phyloP scores from a whole-genome alignment of 2,888 invertebrate genomes.

The Melinaea marsaeus region DNA sequence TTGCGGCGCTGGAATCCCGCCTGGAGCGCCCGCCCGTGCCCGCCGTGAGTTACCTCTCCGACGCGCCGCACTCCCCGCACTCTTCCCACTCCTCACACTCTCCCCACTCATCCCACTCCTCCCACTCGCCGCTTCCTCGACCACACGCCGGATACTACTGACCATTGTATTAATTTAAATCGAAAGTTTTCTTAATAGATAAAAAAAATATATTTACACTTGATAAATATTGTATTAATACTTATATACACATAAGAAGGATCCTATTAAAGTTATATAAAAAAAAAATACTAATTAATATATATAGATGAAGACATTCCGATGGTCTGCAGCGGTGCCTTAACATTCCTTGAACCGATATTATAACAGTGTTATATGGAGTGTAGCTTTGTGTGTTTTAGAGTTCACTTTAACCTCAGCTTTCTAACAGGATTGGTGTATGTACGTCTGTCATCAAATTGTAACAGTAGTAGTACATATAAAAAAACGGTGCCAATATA shows the following conservation, averaged over 20 bases:
- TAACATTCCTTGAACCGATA: constrained; percentile 47
- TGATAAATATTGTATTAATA: too few species aligned
- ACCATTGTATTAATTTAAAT: constrained; percentile 20
- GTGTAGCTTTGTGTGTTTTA: constrained; percentile 44
- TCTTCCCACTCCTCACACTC: constrained; percentile 38
- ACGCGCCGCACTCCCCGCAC: constrained; percentile 33
- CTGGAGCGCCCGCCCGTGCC: constrained; percentile 84
- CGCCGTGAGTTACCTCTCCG: constrained; percentile 70
- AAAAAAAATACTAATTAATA: too few species aligned
- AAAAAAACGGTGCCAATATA: constrained; percentile 51
- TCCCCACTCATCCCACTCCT: constrained; percentile 51
- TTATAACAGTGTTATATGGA: constrained; percentile 17
- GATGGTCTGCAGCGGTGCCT: constrained; percentile 17
- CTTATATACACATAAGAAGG: too few species aligned
- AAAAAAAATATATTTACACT: too few species aligned
- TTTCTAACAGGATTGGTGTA: constrained; percentile 32
- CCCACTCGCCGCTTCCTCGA: constrained; percentile 36
- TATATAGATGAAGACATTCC: constrained; percentile 14
- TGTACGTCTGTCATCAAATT: constrained; percentile 37
- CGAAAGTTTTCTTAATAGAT: too few species aligned
- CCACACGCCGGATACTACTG: constrained; percentile 52
- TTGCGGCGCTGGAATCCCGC: constrained; percentile 89
- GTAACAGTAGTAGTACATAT: constrained; percentile 18
- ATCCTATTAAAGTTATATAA: too few species aligned
- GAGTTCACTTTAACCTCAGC: constrained; percentile 40